Evolutionary conservation across 2,113 vertebrate species (phyloP).

Genomic region (Hydropotes inermis): DNA sequence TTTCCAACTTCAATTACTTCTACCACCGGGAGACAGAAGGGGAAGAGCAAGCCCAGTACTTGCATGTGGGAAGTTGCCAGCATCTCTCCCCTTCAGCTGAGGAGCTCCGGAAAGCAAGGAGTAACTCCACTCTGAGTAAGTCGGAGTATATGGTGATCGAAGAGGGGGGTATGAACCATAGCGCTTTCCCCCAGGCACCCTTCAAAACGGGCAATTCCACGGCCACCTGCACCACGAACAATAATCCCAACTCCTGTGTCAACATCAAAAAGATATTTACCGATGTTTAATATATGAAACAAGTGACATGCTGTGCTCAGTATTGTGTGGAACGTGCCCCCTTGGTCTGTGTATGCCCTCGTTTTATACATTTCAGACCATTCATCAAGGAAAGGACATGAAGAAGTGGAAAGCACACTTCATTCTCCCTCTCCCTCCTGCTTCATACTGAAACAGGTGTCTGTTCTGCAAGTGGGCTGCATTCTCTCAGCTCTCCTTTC

Average conservation of each 20-base stretch:
- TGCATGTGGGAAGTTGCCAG: conserved; percentile 96
- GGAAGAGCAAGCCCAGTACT: conserved; percentile 97
- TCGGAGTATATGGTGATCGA: conserved; percentile 98
- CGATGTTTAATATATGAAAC: conserved; percentile 87
- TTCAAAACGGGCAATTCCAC: conserved; percentile 88
- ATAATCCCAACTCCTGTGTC: conserved; percentile 94
- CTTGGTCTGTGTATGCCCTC: conserved; percentile 82
- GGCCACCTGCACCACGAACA: conserved; percentile 76
- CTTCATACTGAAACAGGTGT: conserved; percentile 79
- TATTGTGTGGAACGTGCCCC: conserved; percentile 80
- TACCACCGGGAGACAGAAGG: conserved; percentile 97
- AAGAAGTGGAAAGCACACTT: conserved; percentile 73
- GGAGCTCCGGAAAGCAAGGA: conserved; percentile 92
- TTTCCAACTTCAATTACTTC: conserved; percentile 99
- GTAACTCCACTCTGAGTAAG: conserved; percentile 95
- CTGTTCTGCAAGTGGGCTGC: conserved; percentile 79
- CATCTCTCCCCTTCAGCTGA: conserved; percentile 88
- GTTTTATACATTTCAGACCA: conserved; percentile 78
- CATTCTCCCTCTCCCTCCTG: conserved; percentile 40
- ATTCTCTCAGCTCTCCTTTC: conserved; percentile 62
- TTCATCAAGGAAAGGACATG: conserved; percentile 74
- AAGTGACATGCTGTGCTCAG: conserved; percentile 74
- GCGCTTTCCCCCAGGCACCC: conserved; percentile 92
- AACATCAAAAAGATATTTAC: conserved; percentile 98
- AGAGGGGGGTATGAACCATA: conserved; percentile 90